Evolutionary conservation across 2,797 vertebrate species (phyloP).

Genomic region (Prunella strophiata): DNA sequence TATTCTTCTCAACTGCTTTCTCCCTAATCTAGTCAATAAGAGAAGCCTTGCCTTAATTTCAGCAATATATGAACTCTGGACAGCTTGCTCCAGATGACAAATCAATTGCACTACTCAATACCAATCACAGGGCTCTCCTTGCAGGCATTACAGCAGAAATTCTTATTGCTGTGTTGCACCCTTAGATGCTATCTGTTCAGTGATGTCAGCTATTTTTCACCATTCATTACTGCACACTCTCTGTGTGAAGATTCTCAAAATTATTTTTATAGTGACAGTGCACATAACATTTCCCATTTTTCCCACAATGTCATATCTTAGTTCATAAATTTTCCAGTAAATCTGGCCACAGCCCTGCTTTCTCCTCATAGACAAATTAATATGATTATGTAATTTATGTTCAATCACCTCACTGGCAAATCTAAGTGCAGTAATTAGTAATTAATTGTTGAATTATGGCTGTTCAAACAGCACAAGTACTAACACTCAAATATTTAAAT

Average conservation of each 20-base stretch:
- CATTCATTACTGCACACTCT: background rate
- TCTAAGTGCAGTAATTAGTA: background rate
- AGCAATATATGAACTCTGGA: background rate
- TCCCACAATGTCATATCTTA: background rate
- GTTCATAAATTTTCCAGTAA: background rate
- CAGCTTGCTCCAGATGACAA: background rate
- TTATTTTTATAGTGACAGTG: background rate
- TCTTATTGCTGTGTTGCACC: background rate
- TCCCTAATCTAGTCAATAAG: background rate
- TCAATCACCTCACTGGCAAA: background rate
- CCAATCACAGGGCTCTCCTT: background rate
- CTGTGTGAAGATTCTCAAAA: background rate
- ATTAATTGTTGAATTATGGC: background rate
- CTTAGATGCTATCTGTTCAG: background rate
- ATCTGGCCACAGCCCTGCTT: background rate
- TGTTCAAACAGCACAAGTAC: background rate
- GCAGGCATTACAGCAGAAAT: background rate
- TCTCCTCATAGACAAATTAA: background rate
- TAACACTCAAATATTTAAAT: background rate
- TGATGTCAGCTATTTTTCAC: background rate
- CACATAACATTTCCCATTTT: background rate
- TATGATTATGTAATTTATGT: background rate
- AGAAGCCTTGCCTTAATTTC: conserved; percentile 18
- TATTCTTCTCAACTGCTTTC: background rate
- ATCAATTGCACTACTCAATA: conserved; percentile 16